Conservation (phyloP, 2,888 invertebrate genomes). For the Scelioninae gen. 2 region DNA sequence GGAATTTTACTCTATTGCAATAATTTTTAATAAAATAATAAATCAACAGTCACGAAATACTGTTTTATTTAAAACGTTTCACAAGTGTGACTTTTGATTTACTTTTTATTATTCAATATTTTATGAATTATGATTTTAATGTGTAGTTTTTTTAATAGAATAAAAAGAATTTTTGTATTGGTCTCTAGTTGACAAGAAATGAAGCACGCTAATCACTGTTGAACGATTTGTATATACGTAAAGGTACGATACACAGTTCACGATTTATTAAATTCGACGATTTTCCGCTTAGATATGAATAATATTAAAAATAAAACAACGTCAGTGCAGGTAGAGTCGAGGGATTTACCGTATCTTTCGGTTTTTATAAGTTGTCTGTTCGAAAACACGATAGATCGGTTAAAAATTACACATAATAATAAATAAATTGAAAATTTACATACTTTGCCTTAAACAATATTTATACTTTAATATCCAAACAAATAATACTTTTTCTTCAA, state of each 20-base stretch:
- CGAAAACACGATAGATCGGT: conserved; percentile 17
- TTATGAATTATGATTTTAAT: conserved; percentile 11
- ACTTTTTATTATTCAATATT: not conserved
- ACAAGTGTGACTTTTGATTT: conserved; percentile 10
- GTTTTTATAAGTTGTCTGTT: conserved; percentile 19
- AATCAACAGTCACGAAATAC: conserved; percentile 2
- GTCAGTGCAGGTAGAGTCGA: conserved; percentile 14
- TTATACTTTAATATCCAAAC: too few relatives aligned
- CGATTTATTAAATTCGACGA: conserved; percentile 43
- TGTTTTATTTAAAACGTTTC: too few relatives aligned
- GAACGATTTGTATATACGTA: conserved; percentile 54
- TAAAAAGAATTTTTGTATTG: conserved; percentile 26
- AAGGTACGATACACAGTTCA: conserved; percentile 52
- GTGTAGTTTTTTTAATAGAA: too few relatives aligned
- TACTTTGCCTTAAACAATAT: not conserved
- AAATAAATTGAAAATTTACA: not conserved
- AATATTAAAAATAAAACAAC: conserved; percentile 1
- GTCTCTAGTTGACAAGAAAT: conserved; percentile 36
- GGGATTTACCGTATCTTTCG: conserved; percentile 16
- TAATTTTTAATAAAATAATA: conserved; percentile 5
- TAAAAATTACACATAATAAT: not conserved
- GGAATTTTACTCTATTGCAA: conserved; percentile 15
- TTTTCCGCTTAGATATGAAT: conserved; percentile 37
- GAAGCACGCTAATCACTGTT: conserved; percentile 54
- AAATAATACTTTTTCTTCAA: too few relatives aligned